A percentile compares a stretch with the other conserved stretches of the same genome.
phyloP scores from a whole-genome alignment of 92 coral and sea anemone genomes.

The Isaurus tuberculatus region DNA sequence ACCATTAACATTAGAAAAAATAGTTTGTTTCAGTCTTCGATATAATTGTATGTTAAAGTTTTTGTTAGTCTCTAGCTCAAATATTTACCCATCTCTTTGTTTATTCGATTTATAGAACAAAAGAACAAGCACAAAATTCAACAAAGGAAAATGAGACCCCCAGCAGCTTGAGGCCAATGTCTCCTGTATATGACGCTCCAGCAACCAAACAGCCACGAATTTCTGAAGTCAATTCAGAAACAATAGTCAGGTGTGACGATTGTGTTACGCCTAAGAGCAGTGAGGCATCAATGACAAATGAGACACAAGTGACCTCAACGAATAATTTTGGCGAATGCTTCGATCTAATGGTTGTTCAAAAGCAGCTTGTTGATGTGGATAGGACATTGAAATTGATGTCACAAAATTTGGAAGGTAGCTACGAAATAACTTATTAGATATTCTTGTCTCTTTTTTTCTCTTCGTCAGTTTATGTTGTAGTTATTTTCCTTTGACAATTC shows the following conservation, averaged over 20 bases:
- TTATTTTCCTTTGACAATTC: no score
- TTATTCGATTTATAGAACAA: background rate
- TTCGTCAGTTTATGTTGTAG: no score
- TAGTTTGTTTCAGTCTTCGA: background rate
- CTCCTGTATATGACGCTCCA: conserved; percentile 68
- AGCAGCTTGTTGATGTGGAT: conserved; percentile 18
- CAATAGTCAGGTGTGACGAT: background rate
- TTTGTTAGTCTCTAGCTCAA: background rate
- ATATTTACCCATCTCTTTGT: background rate
- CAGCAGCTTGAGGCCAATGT: background rate
- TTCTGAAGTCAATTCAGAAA: background rate
- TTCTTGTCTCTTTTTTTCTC: no score
- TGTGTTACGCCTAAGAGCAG: background rate
- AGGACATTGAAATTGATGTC: background rate
- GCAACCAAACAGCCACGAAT: conserved; percentile 57
- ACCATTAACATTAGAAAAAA: no score
- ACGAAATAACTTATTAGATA: no score
- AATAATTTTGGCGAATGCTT: background rate
- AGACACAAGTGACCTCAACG: background rate
- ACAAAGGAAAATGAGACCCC: background rate
- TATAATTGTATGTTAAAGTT: background rate
- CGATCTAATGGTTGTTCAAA: conserved; percentile 25
- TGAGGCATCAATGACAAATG: background rate
- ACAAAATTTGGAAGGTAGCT: conserved; percentile 16
- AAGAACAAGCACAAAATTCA: background rate